Base-by-base conservation (phyloP, 2,797 vertebrate genomes). In the Labeo calbasu region DNA sequence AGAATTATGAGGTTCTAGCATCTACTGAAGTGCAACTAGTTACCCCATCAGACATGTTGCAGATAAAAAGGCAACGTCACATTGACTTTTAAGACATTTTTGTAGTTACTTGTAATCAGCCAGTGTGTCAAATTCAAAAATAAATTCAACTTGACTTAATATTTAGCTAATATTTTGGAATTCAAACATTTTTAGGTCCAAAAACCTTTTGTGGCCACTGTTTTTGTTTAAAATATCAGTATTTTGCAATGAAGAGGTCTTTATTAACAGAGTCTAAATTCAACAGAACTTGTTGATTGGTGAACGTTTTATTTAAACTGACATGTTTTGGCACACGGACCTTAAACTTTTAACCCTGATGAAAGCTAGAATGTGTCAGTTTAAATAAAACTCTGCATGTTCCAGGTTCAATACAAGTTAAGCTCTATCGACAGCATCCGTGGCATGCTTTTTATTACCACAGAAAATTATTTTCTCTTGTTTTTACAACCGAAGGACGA, bases 261-360 rank as follows among this genome's bases (percentile, higher is more conserved):
- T 46, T 46, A 9, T 43, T 77, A 23, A 77, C 57, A 0, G 40
- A 46, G 25, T 63, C 15, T 19, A 46, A 61, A 63, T 78, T 13
- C n/a, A 48, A 78, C 40, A 77, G 13, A 28, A 69, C 50, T 53
- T n/a, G 3, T 40, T 68, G 48, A 40, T 4, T 68, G n/a, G 61
- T 57, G 36, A 69, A 57, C 0, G 50, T 57, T 83, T 77, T 57
- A 83, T 77, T 77, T 21, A 46, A 77, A 68, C 50, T 12, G 50
- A 83, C 36, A 69, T 68, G 23, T 83, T 83, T 77, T 83, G 63
- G 36, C 17, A 28, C 48, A 68, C 32, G 69, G 50, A 15, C 5
- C 48, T 83, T 57, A 17, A 68, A 43, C 61, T 10, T 19, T 63
- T 53, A 55, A 72, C 43, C 69, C 81, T 5, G 46, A 21, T 53